Percentiles rank a stretch among this genome's conserved stretches.
Evolutionary conservation across 2,113 vertebrate species (phyloP).

Genomic region (Aythya baeri): DNA sequence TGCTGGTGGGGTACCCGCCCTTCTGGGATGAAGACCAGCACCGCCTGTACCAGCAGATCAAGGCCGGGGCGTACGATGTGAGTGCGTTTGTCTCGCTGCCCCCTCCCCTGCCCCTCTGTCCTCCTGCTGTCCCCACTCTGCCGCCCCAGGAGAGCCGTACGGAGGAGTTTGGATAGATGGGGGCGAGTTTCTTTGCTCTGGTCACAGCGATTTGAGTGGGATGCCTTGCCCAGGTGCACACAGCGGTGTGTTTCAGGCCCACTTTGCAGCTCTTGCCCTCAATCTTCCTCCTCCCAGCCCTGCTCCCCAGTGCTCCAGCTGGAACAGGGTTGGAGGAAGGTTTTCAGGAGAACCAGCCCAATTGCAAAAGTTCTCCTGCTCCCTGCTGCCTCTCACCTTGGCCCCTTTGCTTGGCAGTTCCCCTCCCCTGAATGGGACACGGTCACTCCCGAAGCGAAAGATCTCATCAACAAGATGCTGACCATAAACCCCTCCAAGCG

Average conservation of each 20-base stretch:
- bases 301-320: background rate
- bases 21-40: constrained; percentile 99
- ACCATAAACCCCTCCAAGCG: constrained; percentile 95
- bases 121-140: background rate
- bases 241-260: background rate
- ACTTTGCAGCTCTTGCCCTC: background rate
- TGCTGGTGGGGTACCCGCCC: constrained; percentile 95
- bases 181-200: background rate
- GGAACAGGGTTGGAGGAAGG: background rate
- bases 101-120: background rate
- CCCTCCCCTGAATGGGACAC: constrained; percentile 98
- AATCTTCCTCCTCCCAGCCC: background rate
- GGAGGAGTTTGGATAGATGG: background rate
- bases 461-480: constrained; percentile 97
- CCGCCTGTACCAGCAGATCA: constrained; percentile 98
- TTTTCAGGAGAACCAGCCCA: background rate
- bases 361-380: background rate
- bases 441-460: constrained; percentile 94
- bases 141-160: background rate
- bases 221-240: background rate
- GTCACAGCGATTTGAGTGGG: fast-evolving
- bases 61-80: constrained; percentile 97
- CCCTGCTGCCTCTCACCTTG: background rate
- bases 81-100: constrained; percentile 57
- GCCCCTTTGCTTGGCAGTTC: constrained; percentile 82